These are phyloP conservation scores for Papilio aristodemus DNA, from an alignment of 1,140 invertebrate species.

Conservation along the genomic window DNA sequence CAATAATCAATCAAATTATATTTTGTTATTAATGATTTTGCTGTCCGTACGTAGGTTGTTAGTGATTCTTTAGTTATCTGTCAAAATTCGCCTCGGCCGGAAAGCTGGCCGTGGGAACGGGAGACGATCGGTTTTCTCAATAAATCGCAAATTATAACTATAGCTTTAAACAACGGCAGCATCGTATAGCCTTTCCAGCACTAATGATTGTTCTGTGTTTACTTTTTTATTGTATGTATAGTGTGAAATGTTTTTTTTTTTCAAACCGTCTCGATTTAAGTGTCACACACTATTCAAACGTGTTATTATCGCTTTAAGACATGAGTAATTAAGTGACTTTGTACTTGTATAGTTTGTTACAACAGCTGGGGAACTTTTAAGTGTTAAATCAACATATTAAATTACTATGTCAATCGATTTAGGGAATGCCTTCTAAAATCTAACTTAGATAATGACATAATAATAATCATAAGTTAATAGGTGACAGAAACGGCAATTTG, in stretches of 20 bases:
- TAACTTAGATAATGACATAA: not conserved
- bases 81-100: constrained; percentile 78
- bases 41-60: constrained; percentile 61
- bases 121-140: constrained; percentile 70
- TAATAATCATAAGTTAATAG: not conserved
- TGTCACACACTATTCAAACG: no score
- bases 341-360: no score
- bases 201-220: not conserved
- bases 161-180: constrained; percentile 56
- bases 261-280: not conserved
- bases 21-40: constrained; percentile 40
- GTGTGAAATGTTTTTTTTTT: not conserved
- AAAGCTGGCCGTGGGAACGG: constrained; percentile 72
- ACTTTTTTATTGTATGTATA: not conserved
- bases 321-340: no score
- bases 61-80: constrained; percentile 71
- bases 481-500: not conserved
- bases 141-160: constrained; percentile 64
- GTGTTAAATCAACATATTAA: no score
- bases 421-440: no score
- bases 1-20: constrained; percentile 19
- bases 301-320: no score
- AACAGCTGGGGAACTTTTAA: no score
- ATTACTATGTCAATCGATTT: no score
- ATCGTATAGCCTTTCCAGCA: constrained; percentile 46